Evolutionary conservation across 2,797 vertebrate genomes (phyloP).

Genomic region (Eospalax fontanierii): DNA sequence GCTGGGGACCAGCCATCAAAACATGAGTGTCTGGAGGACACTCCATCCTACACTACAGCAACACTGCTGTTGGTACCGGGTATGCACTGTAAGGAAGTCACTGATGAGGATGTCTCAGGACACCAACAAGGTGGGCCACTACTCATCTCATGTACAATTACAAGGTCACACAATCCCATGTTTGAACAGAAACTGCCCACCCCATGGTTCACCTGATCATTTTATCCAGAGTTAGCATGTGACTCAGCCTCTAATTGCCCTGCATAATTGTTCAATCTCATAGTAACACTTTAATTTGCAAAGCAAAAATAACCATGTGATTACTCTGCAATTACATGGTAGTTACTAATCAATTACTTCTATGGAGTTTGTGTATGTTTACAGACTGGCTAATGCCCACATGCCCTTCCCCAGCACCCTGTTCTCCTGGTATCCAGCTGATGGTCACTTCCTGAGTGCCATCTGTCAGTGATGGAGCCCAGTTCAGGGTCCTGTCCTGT

Average conservation of each 20-base stretch:
- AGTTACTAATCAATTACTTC: slow-evolving; percentile 87
- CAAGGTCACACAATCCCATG: fast-evolving
- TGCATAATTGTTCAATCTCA: slow-evolving; percentile 87
- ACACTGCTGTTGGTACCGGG: too few relatives aligned
- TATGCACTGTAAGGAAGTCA: fast-evolving
- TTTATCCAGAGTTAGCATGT: slow-evolving; percentile 65
- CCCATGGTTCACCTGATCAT: slow-evolving; percentile 34
- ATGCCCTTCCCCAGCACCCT: background rate
- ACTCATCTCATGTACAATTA: fast-evolving
- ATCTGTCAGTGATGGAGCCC: background rate
- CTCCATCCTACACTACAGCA: background rate
- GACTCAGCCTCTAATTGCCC: slow-evolving; percentile 83
- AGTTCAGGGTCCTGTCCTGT: background rate
- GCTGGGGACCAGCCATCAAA: background rate
- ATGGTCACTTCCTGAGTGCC: too few relatives aligned
- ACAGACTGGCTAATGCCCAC: slow-evolving; percentile 57
- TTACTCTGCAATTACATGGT: slow-evolving; percentile 87
- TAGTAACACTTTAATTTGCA: slow-evolving; percentile 88
- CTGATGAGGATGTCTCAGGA: background rate
- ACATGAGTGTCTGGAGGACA: background rate
- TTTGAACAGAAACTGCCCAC: background rate
- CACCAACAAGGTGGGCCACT: background rate
- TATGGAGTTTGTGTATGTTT: slow-evolving; percentile 68
- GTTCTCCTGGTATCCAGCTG: background rate
- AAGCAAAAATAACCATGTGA: slow-evolving; percentile 89